Evolutionary conservation across 2,113 vertebrate species (phyloP).

Genomic region (Blennius ocellaris): DNA sequence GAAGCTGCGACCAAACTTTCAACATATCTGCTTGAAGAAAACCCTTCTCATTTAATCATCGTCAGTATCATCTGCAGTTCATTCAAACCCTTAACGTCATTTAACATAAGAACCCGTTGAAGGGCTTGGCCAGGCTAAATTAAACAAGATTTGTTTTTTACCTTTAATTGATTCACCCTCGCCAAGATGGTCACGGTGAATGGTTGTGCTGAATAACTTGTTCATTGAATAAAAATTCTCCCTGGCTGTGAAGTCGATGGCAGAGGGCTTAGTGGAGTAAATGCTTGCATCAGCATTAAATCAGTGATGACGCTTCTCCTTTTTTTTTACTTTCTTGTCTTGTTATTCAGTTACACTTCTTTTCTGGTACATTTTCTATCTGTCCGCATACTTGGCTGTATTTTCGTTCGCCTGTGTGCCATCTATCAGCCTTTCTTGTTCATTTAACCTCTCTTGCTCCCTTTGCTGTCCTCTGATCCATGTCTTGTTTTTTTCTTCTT

Average conservation of each 20-base stretch:
- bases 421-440: slow-evolving; percentile 4
- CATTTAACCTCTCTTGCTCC: slow-evolving; percentile 16
- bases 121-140: slow-evolving; percentile 35
- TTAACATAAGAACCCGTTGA: slow-evolving; percentile 21
- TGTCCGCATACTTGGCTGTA: not conserved
- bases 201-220: slow-evolving; percentile 57
- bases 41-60: no score
- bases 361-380: slow-evolving; percentile 12
- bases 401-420: not conserved
- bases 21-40: no score
- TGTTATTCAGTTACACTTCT: slow-evolving; percentile 20
- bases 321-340: not conserved
- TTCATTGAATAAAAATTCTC: slow-evolving; percentile 65
- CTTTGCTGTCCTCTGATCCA: slow-evolving; percentile 5
- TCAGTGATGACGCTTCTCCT: slow-evolving; percentile 42
- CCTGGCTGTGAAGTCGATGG: slow-evolving; percentile 65
- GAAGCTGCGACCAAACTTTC: no score
- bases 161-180: slow-evolving; percentile 67
- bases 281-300: slow-evolving; percentile 65
- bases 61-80: no score
- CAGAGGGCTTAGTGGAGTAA: slow-evolving; percentile 54
- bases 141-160: slow-evolving; percentile 67
- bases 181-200: slow-evolving; percentile 58
- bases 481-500: slow-evolving; percentile 6
- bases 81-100: slow-evolving; percentile 41